Evolutionary conservation across 1,140 invertebrate species (phyloP).

Genomic region (Helicoverpa armigera): DNA sequence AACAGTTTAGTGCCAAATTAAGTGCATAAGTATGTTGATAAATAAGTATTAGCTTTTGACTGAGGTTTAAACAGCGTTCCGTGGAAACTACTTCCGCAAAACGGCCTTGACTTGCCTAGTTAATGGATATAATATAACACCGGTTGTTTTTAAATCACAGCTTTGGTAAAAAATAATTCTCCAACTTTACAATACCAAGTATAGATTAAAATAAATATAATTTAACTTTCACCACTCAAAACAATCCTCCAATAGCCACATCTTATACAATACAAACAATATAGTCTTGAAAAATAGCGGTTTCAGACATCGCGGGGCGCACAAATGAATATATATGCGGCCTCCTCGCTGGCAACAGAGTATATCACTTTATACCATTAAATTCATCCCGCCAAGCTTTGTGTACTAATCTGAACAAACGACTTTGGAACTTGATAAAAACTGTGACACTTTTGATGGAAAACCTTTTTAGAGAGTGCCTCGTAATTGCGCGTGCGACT

Average conservation of each 20-base stretch:
- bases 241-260: not conserved
- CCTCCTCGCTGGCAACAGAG: slow-evolving; percentile 38
- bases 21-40: too few species aligned
- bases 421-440: slow-evolving; percentile 47
- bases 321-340: slow-evolving; percentile 51
- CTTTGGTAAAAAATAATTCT: too few species aligned
- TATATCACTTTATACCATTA: slow-evolving; percentile 57
- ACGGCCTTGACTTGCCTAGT: too few species aligned
- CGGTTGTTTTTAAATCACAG: too few species aligned
- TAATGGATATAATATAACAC: too few species aligned
- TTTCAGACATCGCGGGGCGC: not conserved
- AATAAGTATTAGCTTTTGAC: too few species aligned
- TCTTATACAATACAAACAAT: slow-evolving; percentile 1
- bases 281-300: slow-evolving; percentile 33
- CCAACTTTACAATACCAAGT: too few species aligned
- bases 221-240: too few species aligned
- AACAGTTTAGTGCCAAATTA: too few species aligned
- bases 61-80: too few species aligned
- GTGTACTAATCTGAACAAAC: slow-evolving; percentile 53
- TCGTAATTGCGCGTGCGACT: slow-evolving; percentile 15
- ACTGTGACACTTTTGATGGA: slow-evolving; percentile 38
- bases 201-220: too few species aligned
- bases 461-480: slow-evolving; percentile 20
- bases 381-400: slow-evolving; percentile 43
- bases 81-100: too few species aligned